These are phyloP conservation scores for Sebastolobus altivelis DNA, from an alignment of 2,797 vertebrate species.

Conservation along the genomic window DNA sequence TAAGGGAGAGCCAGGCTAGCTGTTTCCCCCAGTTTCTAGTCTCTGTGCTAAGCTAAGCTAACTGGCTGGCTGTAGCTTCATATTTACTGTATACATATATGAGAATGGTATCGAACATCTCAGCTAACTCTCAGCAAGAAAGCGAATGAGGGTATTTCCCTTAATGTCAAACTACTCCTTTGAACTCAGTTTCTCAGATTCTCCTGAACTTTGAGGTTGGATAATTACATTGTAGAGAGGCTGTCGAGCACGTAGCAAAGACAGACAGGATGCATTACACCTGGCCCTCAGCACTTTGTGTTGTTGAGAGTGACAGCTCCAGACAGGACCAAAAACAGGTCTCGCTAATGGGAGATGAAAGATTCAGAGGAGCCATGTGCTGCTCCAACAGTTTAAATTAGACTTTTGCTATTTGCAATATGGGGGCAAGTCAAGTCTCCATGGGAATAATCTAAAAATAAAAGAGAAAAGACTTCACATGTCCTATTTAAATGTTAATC, in stretches of 20 bases:
- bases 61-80: background rate
- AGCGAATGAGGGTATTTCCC: background rate
- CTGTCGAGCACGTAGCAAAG: background rate
- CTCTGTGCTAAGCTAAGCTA: slow-evolving; percentile 1
- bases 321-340: slow-evolving; percentile 17
- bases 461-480: background rate
- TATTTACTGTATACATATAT: background rate
- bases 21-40: background rate
- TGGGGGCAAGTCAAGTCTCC: background rate
- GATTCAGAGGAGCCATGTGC: slow-evolving; percentile 25
- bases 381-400: slow-evolving; percentile 19
- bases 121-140: background rate
- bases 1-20: background rate
- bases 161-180: background rate
- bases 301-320: slow-evolving; percentile 31
- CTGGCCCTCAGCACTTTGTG: slow-evolving; percentile 29
- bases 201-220: background rate
- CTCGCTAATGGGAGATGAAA: slow-evolving; percentile 43
- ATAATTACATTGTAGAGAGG: background rate
- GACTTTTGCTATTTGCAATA: slow-evolving; percentile 22
- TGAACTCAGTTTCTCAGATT: background rate
- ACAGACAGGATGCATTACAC: slow-evolving; percentile 15
- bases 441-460: background rate
- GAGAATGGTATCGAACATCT: background rate
- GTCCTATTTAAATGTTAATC: slow-evolving; percentile 21